Conservation (phyloP, 2,113 vertebrate genomes). For the Oplegnathus fasciatus region DNA sequence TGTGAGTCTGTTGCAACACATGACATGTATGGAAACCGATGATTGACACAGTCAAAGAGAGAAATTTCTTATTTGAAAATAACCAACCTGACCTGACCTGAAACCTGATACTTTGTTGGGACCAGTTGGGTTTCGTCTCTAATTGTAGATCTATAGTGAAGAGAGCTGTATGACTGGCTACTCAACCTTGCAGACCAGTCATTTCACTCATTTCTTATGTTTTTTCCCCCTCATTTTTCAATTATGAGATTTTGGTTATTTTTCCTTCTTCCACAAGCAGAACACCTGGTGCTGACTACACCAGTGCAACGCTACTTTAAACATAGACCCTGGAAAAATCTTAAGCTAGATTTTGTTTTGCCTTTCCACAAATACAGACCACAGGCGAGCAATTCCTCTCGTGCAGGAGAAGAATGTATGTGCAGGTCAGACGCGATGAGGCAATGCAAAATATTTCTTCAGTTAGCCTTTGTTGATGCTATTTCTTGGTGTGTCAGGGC, state of each 20-base stretch:
- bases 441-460: constrained; percentile 4
- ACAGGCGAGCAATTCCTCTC: neutral
- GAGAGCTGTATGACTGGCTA: too few species aligned
- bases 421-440: neutral
- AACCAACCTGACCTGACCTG: too few species aligned
- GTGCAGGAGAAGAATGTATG: neutral
- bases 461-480: constrained; percentile 10
- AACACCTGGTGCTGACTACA: neutral
- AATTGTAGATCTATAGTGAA: too few species aligned
- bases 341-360: neutral
- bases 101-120: too few species aligned
- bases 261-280: neutral
- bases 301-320: neutral
- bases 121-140: too few species aligned
- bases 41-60: too few species aligned
- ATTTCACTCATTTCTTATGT: too few species aligned
- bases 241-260: neutral
- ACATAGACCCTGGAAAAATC: neutral
- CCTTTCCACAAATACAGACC: constrained; percentile 1
- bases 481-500: neutral
- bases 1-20: too few species aligned
- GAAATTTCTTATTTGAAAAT: too few species aligned
- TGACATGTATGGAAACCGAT: too few species aligned
- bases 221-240: too few species aligned
- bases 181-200: too few species aligned